Evolutionary conservation across 2,797 vertebrate species (phyloP).

Genomic region (Rallus crepitans): DNA sequence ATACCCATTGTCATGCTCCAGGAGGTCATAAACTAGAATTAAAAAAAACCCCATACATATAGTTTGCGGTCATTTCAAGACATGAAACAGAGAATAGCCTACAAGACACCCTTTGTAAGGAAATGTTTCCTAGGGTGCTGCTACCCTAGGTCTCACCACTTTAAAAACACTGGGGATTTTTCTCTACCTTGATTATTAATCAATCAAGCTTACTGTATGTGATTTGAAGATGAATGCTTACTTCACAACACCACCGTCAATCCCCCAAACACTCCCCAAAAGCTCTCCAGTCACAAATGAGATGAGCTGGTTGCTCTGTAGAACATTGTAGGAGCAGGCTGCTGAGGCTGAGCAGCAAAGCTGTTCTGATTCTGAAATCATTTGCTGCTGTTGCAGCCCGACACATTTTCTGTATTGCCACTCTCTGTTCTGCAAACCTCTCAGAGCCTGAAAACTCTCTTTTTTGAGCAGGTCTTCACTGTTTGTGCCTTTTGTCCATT

Average conservation of each 20-base stretch:
- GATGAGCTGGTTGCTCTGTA: background rate
- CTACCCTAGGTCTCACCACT: background rate
- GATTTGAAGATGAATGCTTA: background rate
- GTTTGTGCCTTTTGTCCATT: background rate
- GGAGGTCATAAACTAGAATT: background rate
- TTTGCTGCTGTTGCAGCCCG: background rate
- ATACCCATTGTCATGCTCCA: background rate
- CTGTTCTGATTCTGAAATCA: background rate
- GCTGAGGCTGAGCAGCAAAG: background rate
- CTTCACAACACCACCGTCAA: background rate
- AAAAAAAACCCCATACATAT: background rate
- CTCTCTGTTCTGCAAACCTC: background rate
- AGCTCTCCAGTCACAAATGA: background rate
- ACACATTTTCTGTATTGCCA: background rate
- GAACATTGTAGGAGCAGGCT: background rate
- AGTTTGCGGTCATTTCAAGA: background rate
- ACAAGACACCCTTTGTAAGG: background rate
- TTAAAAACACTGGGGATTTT: background rate
- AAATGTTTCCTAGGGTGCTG: background rate
- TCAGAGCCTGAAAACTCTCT: background rate
- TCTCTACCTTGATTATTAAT: background rate
- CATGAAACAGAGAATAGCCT: background rate
- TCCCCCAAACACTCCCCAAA: background rate
- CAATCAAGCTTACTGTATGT: background rate
- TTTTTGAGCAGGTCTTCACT: background rate